Conservation (phyloP, 2,113 vertebrate species). For the Benitochromis conjunctus region DNA sequence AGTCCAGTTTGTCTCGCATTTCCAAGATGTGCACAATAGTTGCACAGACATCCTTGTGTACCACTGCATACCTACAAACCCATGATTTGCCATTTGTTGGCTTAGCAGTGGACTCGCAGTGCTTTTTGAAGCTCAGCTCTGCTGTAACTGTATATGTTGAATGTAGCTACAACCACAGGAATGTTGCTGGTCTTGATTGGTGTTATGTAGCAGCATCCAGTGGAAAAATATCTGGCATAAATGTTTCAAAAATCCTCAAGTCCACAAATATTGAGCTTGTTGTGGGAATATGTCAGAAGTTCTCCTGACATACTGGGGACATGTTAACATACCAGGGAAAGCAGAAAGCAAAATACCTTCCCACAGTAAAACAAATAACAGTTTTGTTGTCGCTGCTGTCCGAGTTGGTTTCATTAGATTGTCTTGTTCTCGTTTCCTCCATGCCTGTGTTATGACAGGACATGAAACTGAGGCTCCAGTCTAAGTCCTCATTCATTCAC, state of each 20-base stretch:
- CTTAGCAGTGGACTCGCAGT: constrained; percentile 18
- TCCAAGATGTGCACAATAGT: neutral
- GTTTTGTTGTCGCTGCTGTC: neutral
- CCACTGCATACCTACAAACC: constrained; percentile 34
- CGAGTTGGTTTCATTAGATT: neutral
- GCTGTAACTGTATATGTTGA: constrained; percentile 44
- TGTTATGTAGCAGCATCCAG: constrained; percentile 37
- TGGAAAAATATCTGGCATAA: constrained; percentile 42
- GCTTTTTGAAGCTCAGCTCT: constrained; percentile 44
- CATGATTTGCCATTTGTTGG: constrained; percentile 33
- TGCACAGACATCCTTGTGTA: neutral
- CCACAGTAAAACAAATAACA: neutral
- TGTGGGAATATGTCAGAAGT: constrained; percentile 9
- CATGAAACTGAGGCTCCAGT: neutral
- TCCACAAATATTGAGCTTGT: constrained; percentile 44
- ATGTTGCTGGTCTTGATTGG: constrained; percentile 36
- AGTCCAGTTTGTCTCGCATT: neutral
- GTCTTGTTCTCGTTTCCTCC: neutral
- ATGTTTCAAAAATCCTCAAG: constrained; percentile 30
- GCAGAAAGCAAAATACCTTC: neutral
- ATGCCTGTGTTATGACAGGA: neutral
- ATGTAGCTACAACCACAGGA: constrained; percentile 37
- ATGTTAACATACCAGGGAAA: neutral
- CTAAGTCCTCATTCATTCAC: neutral
- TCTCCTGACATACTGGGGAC: constrained; percentile 4